Evolutionary conservation across 2,113 vertebrate genomes (phyloP).

Genomic region (Mellivora capensis): DNA sequence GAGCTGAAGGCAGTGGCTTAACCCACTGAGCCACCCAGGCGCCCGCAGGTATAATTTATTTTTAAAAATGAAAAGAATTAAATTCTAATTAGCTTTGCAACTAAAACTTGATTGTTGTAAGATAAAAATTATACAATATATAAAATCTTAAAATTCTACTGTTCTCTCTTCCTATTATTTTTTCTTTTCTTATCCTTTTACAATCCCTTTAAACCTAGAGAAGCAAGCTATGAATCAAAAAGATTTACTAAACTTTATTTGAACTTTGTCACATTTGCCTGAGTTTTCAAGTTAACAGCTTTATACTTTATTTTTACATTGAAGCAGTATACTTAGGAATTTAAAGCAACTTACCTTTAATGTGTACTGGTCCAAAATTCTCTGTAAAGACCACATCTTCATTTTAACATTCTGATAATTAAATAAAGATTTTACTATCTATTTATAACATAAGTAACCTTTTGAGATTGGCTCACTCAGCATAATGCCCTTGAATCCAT

Average conservation of each 20-base stretch:
- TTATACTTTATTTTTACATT: slow-evolving; percentile 11
- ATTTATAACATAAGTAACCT: slow-evolving; percentile 7
- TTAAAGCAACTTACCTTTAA: slow-evolving; percentile 50
- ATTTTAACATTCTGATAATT: neutral
- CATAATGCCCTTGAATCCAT: neutral
- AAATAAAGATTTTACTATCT: slow-evolving; percentile 28
- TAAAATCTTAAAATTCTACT: neutral
- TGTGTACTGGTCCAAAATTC: neutral
- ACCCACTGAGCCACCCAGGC: too few relatives aligned
- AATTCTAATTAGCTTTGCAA: neutral
- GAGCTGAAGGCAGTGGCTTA: too few relatives aligned
- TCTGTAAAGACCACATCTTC: slow-evolving; percentile 1
- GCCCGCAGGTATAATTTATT: neutral
- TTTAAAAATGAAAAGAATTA: slow-evolving; percentile 1
- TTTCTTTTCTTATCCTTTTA: neutral
- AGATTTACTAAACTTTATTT: neutral
- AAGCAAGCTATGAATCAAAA: neutral
- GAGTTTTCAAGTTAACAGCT: neutral
- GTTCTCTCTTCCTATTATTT: neutral
- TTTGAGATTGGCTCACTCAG: slow-evolving; percentile 6
- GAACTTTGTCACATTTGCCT: slow-evolving; percentile 19
- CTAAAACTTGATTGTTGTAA: neutral
- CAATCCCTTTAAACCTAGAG: neutral
- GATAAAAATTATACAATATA: neutral
- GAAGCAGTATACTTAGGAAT: neutral